Evolutionary conservation across 2,797 vertebrate species (phyloP).

Genomic region (Gouania willdenowi): DNA sequence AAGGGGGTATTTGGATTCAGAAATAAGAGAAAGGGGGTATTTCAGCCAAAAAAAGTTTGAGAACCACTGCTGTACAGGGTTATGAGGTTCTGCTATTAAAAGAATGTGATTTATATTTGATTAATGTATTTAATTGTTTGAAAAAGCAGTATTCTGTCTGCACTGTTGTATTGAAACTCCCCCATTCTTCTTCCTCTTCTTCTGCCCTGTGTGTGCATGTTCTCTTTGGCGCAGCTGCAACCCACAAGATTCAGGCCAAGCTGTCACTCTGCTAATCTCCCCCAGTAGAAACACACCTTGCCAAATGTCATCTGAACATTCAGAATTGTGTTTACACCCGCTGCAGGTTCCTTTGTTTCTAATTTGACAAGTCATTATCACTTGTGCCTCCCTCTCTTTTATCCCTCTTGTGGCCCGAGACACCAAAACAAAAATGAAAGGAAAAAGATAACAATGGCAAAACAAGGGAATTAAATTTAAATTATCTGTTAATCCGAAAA

Average conservation of each 20-base stretch:
- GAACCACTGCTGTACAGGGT: too few relatives aligned
- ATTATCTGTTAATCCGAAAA: slow-evolving; percentile 44
- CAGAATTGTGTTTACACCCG: slow-evolving; percentile 69
- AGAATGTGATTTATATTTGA: too few relatives aligned
- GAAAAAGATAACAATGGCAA: slow-evolving; percentile 26
- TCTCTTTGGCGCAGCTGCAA: slow-evolving; percentile 56
- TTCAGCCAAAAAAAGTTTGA: too few relatives aligned
- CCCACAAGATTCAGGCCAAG: slow-evolving; percentile 61
- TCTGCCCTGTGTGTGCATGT: slow-evolving; percentile 10
- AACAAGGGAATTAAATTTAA: slow-evolving; percentile 42
- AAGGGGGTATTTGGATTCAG: too few relatives aligned
- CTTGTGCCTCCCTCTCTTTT: slow-evolving; percentile 50
- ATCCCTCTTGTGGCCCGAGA: slow-evolving; percentile 44
- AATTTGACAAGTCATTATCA: slow-evolving; percentile 79
- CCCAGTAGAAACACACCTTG: slow-evolving; percentile 70
- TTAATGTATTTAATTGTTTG: too few relatives aligned
- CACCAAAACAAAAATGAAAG: slow-evolving; percentile 41
- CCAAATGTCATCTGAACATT: slow-evolving; percentile 72
- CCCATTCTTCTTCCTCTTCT: slow-evolving; percentile 23
- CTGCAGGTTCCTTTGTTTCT: slow-evolving; percentile 73
- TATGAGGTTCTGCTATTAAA: too few relatives aligned
- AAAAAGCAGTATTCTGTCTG: slow-evolving; percentile 40
- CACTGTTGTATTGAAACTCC: slow-evolving; percentile 36
- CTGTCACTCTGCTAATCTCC: slow-evolving; percentile 74
- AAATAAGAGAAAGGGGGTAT: too few relatives aligned